Conservation (phyloP, 2,113 vertebrate species). For the Sebastes schlegelii region DNA sequence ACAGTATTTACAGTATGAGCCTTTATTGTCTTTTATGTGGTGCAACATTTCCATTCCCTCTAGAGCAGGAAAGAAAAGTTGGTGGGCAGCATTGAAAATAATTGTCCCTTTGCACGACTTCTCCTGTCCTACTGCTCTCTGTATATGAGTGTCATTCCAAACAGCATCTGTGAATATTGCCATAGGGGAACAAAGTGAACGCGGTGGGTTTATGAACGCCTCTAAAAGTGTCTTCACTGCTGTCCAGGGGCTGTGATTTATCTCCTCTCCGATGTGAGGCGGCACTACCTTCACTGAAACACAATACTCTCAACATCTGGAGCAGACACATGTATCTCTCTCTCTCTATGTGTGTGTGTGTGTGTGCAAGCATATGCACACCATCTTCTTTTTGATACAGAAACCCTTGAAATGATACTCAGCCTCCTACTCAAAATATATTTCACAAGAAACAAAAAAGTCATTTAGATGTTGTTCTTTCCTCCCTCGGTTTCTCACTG, state of each 20-base stretch:
- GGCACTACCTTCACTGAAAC: conserved; percentile 62
- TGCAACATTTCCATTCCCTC: conserved; percentile 31
- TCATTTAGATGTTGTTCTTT: conserved; percentile 25
- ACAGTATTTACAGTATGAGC: neutral
- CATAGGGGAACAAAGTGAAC: conserved; percentile 70
- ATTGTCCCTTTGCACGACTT: conserved; percentile 10
- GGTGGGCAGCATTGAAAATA: conserved; percentile 42
- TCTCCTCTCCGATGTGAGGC: conserved; percentile 61
- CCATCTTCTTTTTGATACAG: conserved; percentile 29
- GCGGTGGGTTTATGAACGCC: conserved; percentile 66
- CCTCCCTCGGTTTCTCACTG: conserved; percentile 24
- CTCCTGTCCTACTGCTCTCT: conserved; percentile 18
- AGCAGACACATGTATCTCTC: conserved; percentile 33
- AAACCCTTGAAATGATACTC: conserved; percentile 38
- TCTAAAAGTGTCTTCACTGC: conserved; percentile 79
- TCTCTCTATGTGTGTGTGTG: neutral
- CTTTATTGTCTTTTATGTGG: conserved; percentile 2
- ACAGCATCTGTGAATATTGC: conserved; percentile 66
- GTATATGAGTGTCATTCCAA: conserved; percentile 52
- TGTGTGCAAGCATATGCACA: conserved; percentile 32
- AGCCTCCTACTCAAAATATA: conserved; percentile 28
- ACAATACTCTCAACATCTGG: conserved; percentile 72
- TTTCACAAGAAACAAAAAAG: conserved; percentile 1
- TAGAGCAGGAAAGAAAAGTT: conserved; percentile 48
- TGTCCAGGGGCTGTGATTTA: conserved; percentile 76